Conservation (phyloP, 2,888 invertebrate species). For the Drosophila mimetica region DNA sequence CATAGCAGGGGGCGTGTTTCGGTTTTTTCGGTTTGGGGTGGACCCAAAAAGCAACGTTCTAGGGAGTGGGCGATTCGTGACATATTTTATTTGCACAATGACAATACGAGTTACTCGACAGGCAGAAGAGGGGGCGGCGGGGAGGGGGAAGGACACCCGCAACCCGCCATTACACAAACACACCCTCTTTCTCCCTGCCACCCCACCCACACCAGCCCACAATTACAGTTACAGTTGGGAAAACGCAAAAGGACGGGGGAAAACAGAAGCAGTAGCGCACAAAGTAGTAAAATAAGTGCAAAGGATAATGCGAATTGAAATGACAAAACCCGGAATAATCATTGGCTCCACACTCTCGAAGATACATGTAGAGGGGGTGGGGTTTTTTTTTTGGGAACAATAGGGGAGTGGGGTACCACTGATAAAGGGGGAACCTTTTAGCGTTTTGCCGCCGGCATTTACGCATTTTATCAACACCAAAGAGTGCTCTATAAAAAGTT, state of each 20-base stretch:
- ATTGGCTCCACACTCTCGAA: conserved; percentile 72
- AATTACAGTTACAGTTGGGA: conserved; percentile 39
- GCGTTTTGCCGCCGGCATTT: conserved; percentile 42
- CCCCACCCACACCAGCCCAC: conserved; percentile 31
- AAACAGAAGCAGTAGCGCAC: conserved; percentile 49
- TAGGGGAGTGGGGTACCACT: background rate
- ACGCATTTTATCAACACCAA: conserved; percentile 18
- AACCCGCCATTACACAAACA: conserved; percentile 75
- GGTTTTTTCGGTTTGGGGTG: conserved; percentile 31
- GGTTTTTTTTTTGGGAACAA: too few species aligned
- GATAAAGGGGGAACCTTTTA: conserved; percentile 3
- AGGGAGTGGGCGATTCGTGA: conserved; percentile 77
- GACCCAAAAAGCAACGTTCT: conserved; percentile 40
- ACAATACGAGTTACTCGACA: conserved; percentile 77
- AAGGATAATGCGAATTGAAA: conserved; percentile 82
- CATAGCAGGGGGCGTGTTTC: conserved; percentile 64
- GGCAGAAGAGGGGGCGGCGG: conserved; percentile 30
- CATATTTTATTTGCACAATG: conserved; percentile 82
- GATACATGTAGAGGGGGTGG: conserved; percentile 2
- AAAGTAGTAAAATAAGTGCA: conserved; percentile 80
- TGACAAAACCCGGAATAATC: conserved; percentile 82
- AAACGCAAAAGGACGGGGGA: conserved; percentile 6
- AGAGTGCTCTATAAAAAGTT: conserved; percentile 19
- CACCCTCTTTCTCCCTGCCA: conserved; percentile 51
- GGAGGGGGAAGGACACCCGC: conserved; percentile 19